Base-by-base conservation (phyloP, 2,797 vertebrate genomes). In the Acrocephalus scirpaceus region DNA sequence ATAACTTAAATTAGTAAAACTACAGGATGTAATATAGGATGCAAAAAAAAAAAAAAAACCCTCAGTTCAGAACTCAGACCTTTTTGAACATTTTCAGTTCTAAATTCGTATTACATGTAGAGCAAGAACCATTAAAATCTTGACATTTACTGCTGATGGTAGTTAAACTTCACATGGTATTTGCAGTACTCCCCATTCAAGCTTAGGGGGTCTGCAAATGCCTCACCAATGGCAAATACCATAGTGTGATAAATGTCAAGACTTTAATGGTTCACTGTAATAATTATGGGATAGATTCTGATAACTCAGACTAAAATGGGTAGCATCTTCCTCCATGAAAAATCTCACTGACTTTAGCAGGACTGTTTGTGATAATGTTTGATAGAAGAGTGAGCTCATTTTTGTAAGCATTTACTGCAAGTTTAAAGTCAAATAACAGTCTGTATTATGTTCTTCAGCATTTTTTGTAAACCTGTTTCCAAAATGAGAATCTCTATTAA, bases 141-240 rank as follows among this genome's bases (percentile, higher is more conserved):
- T 96, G 91, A 95, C 86, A 96, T 96, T 96, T 95, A 88, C 56
- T 50, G 40, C 36, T 94, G 79, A 93, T 81, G 62, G 61, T 86
- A 92, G 85, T 97, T 96, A 93, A 96, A 94, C 87, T 93, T 93
- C 89, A 38, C 82, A 60, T 86, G 95, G 47, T 96, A 94, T 97
- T 96, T 97, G 62, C 91, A 69, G 54, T 81, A 72, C 44, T 92
- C 36, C 21, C 29, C 54, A n/a, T 86, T 92, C 29, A 91, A 88
- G 70, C 87, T 93, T 81, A 88, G 29, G 36, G 79, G 42, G 92
- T 90, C 89, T 75, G 75, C n/a, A 95, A 95, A 93, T 93, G 81
- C 58, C 66, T 96, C 66, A 60, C 58, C 86, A 88, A 86, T 10
- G 18, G 66, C 86, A 97, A 96, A 96, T 96, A 80, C 45, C 81